Percentiles rank a stretch among this genome's conserved stretches.
phyloP scores from a whole-genome alignment of 2,113 vertebrate genomes.

The Lepus americanus region DNA sequence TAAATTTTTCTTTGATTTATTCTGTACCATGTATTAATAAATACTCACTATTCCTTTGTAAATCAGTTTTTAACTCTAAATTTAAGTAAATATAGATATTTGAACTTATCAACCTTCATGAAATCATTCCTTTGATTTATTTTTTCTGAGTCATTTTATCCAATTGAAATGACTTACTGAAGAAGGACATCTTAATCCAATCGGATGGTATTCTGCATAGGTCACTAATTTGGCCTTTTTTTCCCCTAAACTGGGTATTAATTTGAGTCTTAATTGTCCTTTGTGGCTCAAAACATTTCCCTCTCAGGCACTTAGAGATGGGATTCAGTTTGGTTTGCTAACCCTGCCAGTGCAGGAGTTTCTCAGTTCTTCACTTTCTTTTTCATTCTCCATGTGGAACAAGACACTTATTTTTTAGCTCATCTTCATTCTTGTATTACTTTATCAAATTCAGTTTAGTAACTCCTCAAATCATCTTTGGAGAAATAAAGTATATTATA shows the following conservation, averaged over 20 bases:
- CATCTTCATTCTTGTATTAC: not conserved
- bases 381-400: not conserved
- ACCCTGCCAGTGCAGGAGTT: not conserved
- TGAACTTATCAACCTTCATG: not conserved
- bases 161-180: conserved; percentile 6
- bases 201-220: not conserved
- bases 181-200: not conserved
- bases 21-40: not conserved
- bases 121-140: not conserved
- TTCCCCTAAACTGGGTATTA: not conserved
- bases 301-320: not conserved
- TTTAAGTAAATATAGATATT: not conserved
- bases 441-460: not conserved
- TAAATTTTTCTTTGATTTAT: not conserved
- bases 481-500: not conserved
- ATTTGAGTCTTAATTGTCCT: not conserved
- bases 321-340: not conserved
- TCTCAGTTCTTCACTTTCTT: not conserved
- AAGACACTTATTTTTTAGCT: not conserved
- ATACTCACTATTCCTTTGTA: not conserved
- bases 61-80: not conserved
- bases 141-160: not conserved
- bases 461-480: not conserved
- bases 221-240: not conserved
- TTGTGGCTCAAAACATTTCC: not conserved